phyloP scores from a whole-genome alignment of 2,888 invertebrate genomes.

The Arctia plantaginis region DNA sequence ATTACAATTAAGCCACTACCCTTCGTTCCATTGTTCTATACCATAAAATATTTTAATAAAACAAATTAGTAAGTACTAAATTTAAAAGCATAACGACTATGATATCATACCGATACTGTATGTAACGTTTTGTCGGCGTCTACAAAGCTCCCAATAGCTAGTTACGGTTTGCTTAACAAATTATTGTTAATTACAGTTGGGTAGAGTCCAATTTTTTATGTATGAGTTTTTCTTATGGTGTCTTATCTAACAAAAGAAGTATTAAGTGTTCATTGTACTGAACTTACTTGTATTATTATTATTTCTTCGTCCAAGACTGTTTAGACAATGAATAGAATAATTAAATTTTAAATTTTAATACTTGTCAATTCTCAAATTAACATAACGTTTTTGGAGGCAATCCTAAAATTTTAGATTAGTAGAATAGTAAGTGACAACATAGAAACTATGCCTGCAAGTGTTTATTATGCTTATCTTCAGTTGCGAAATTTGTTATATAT shows the following conservation, averaged over 20 bases:
- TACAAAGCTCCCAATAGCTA: slow-evolving; percentile 66
- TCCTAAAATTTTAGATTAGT: too few species aligned
- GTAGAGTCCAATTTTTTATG: slow-evolving; percentile 51
- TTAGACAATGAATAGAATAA: neutral
- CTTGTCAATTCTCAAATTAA: neutral
- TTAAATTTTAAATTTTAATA: neutral
- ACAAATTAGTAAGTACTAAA: slow-evolving; percentile 14
- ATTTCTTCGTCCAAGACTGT: slow-evolving; percentile 6
- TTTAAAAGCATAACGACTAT: slow-evolving; percentile 38
- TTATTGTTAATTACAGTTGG: slow-evolving; percentile 77
- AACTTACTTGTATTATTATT: slow-evolving; percentile 36
- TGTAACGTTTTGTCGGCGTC: slow-evolving; percentile 67
- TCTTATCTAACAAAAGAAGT: slow-evolving; percentile 40
- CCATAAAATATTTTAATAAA: slow-evolving; percentile 28
- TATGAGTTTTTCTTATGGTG: slow-evolving; percentile 40
- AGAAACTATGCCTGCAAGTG: neutral
- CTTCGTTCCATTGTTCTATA: neutral
- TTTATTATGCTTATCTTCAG: neutral
- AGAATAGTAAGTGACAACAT: neutral
- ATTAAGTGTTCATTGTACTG: slow-evolving; percentile 35
- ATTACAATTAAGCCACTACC: neutral
- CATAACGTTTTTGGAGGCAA: neutral
- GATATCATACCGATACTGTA: neutral
- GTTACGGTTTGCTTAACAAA: slow-evolving; percentile 78
- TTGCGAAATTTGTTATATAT: neutral